These are phyloP conservation scores for Tipula lateralis DNA, from an alignment of 2,888 invertebrate genomes.

Conservation along the genomic window DNA sequence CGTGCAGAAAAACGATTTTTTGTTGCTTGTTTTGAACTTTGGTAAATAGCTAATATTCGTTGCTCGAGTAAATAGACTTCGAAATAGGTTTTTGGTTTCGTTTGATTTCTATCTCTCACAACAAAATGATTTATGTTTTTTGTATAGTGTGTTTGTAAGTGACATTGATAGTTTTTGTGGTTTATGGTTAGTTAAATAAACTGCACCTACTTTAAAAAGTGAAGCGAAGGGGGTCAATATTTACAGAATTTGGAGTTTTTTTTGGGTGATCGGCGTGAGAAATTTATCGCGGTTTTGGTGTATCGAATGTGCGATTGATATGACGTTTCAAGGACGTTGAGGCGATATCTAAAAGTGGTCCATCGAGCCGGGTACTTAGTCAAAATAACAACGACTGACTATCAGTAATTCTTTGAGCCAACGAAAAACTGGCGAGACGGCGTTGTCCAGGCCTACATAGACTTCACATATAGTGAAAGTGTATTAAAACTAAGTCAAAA, in stretches of 20 bases:
- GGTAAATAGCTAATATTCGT: neutral
- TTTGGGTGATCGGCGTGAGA: neutral
- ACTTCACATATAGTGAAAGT: too few relatives aligned
- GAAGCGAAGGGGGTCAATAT: neutral
- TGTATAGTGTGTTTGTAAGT: neutral
- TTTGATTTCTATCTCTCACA: neutral
- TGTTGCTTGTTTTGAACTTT: neutral
- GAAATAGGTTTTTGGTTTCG: neutral
- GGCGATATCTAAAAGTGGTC: too few relatives aligned
- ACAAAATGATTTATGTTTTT: conserved; percentile 11
- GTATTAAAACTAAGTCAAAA: too few relatives aligned
- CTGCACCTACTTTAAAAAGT: neutral
- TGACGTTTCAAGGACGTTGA: neutral
- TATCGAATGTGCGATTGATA: neutral
- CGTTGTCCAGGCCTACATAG: too few relatives aligned
- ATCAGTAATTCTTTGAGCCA: too few relatives aligned
- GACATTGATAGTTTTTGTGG: neutral
- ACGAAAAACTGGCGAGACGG: too few relatives aligned
- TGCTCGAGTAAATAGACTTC: neutral
- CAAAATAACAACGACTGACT: too few relatives aligned
- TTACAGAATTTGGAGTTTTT: neutral
- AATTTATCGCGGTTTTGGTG: neutral
- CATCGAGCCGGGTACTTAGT: too few relatives aligned
- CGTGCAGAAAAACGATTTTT: neutral
- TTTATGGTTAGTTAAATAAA: neutral